These are phyloP conservation scores for Pimephales promelas DNA, from an alignment of 2,113 vertebrate species.

Conservation along the genomic window DNA sequence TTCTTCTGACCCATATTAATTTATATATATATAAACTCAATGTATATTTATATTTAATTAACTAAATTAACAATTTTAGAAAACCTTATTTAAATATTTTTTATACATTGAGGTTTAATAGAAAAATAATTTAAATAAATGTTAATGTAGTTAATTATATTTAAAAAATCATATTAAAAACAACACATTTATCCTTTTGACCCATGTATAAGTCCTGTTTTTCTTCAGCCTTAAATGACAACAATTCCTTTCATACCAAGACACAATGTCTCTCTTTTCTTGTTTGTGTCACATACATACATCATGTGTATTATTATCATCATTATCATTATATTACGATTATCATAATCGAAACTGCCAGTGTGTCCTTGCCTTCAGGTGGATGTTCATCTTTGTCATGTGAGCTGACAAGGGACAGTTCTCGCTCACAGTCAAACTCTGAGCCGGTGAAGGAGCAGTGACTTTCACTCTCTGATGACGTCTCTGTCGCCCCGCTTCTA, in stretches of 20 bases:
- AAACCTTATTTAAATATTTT: too few species aligned
- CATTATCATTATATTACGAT: too few species aligned
- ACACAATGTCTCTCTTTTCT: neutral
- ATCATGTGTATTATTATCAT: neutral
- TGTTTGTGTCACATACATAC: neutral
- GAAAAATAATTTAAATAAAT: too few species aligned
- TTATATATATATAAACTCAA: too few species aligned
- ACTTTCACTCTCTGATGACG: slow-evolving; percentile 65
- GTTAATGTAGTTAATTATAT: too few species aligned
- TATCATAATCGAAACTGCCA: neutral
- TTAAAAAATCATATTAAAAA: too few species aligned
- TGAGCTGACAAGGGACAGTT: slow-evolving; percentile 43
- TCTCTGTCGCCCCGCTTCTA: slow-evolving; percentile 11
- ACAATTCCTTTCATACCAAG: neutral
- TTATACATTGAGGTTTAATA: too few species aligned
- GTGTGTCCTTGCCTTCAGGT: slow-evolving; percentile 23
- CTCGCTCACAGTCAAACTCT: slow-evolving; percentile 61
- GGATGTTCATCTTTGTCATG: slow-evolving; percentile 45
- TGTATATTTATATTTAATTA: too few species aligned
- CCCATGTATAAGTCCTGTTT: too few species aligned
- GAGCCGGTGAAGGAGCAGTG: slow-evolving; percentile 67
- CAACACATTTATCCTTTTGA: too few species aligned
- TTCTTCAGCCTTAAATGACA: neutral
- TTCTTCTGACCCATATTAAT: too few species aligned
- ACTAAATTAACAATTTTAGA: too few species aligned